Evolutionary conservation across 2,888 invertebrate species (phyloP).

Genomic region (Orthosia gothica): DNA sequence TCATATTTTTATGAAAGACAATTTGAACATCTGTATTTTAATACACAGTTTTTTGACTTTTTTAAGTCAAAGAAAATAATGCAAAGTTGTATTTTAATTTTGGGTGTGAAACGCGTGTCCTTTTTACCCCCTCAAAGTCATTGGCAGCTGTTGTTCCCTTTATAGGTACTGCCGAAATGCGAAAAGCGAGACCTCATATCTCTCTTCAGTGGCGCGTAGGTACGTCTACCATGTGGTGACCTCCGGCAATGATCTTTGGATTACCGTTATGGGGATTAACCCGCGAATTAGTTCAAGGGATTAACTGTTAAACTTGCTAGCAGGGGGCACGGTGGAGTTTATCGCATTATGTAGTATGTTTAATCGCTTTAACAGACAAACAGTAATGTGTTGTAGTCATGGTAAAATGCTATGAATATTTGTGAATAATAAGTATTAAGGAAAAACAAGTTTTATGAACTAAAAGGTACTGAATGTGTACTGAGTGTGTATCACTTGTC

Average conservation of each 20-base stretch:
- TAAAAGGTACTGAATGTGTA: too few relatives aligned
- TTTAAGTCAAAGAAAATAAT: too few relatives aligned
- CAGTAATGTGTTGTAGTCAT: neutral
- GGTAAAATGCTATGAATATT: neutral
- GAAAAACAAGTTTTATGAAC: too few relatives aligned
- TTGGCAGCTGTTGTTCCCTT: too few relatives aligned
- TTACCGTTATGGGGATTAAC: constrained; percentile 35
- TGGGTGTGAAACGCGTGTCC: too few relatives aligned
- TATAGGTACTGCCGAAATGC: neutral
- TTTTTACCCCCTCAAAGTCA: too few relatives aligned
- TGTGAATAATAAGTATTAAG: too few relatives aligned
- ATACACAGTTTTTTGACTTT: too few relatives aligned
- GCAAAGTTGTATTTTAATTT: too few relatives aligned
- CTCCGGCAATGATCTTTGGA: constrained; percentile 22
- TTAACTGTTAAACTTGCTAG: constrained; percentile 22
- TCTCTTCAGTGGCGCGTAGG: neutral
- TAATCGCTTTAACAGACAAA: constrained; percentile 15
- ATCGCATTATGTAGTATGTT: constrained; percentile 13
- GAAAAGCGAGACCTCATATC: neutral
- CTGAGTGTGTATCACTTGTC: too few relatives aligned
- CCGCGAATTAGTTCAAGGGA: constrained; percentile 25
- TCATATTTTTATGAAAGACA: too few relatives aligned
- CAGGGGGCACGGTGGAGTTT: neutral
- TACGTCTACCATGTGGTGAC: neutral
- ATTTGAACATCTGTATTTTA: too few relatives aligned